Conservation (phyloP, 2,113 vertebrate species). For the Collichthys lucidus region DNA sequence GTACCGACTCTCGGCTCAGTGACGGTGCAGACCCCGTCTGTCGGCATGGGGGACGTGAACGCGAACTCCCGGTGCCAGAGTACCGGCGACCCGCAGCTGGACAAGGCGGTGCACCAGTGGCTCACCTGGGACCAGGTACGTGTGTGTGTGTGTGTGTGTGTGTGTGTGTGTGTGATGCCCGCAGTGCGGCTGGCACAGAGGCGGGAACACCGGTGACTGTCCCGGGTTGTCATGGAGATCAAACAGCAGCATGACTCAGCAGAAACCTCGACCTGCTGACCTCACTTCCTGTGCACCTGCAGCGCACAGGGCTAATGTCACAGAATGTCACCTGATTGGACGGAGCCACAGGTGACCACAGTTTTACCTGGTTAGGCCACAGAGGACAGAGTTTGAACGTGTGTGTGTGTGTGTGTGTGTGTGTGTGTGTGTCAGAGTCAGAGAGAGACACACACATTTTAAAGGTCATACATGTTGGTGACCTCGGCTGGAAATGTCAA, state of each 20-base stretch:
- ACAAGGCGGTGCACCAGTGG: slow-evolving; percentile 88
- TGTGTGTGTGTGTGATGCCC: neutral
- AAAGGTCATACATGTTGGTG: slow-evolving; percentile 55
- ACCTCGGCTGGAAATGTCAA: slow-evolving; percentile 68
- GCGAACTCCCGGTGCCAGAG: slow-evolving; percentile 79
- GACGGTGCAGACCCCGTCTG: neutral
- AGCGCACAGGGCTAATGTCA: no score
- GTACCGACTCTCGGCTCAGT: neutral
- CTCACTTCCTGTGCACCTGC: no score
- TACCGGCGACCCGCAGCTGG: slow-evolving; percentile 89
- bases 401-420: no score
- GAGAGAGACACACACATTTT: neutral
- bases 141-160: neutral
- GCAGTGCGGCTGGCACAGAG: slow-evolving; percentile 23
- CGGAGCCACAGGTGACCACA: no score
- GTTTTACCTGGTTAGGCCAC: no score
- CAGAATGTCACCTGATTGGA: no score
- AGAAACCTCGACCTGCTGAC: no score
- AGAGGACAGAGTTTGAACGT: no score
- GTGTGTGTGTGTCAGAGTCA: no score
- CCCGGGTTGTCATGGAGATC: slow-evolving; percentile 2
- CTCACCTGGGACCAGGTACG: slow-evolving; percentile 91
- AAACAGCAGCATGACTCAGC: slow-evolving; percentile 31
- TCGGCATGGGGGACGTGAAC: slow-evolving; percentile 82
- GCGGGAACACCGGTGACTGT: neutral